phyloP scores from a whole-genome alignment of 2,797 vertebrate genomes.

The Falco peregrinus region DNA sequence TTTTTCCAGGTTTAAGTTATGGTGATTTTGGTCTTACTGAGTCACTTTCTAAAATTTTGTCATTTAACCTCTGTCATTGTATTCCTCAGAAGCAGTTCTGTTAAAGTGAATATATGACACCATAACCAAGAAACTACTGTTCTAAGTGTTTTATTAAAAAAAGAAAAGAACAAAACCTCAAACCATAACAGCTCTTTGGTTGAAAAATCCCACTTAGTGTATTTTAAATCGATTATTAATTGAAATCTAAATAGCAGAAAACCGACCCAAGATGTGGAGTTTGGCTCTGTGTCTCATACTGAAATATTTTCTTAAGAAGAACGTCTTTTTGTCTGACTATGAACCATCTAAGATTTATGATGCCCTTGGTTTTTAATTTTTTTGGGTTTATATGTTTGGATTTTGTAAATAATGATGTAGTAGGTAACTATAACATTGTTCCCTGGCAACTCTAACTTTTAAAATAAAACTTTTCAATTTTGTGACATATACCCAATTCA shows the following conservation, averaged over 20 bases:
- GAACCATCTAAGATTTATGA: background rate
- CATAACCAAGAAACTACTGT: background rate
- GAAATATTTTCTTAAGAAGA: background rate
- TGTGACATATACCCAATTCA: background rate
- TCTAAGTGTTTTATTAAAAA: background rate
- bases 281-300: background rate
- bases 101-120: background rate
- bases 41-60: background rate
- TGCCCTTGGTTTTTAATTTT: constrained; percentile 8
- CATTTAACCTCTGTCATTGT: background rate
- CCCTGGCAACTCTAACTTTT: background rate
- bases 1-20: background rate
- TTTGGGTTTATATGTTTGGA: background rate
- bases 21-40: background rate
- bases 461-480: background rate
- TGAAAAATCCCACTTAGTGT: background rate
- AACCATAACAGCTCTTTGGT: background rate
- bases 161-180: background rate
- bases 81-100: background rate
- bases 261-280: background rate
- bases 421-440: background rate
- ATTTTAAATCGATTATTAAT: background rate
- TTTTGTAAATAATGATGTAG: constrained; percentile 12
- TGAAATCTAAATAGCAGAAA: background rate
- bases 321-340: background rate